Evolutionary conservation across 2,797 vertebrate species (phyloP), one percentile per base, ranked within the genome.

Genomic region (Alca torda): DNA sequence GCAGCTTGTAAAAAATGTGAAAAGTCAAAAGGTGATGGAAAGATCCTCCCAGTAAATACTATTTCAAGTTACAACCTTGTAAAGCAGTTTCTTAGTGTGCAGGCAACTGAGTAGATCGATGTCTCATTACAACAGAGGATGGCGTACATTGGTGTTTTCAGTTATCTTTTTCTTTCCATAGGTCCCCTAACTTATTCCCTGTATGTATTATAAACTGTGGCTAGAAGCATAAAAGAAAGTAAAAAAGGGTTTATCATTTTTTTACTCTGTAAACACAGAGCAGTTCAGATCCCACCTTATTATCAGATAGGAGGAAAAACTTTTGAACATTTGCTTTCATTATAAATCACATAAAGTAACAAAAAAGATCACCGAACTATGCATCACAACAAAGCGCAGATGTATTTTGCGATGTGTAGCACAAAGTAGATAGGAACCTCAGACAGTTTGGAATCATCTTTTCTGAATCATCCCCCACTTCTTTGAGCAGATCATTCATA

Each of bases 1-100:
- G 35, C 59, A 81, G 43, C 63, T 91, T 78, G 35, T 94, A 88
- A 93, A 84, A 94, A 93, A 88, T 37, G 31, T 37, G 74, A 86
- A 73, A 85, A 81, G 85, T 84, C 87, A 90, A 95, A 95, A 96
- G 85, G 79, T 95, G 91, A 69, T 26, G 10, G 31, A 88, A 90
- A 94, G 95, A 79, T 28, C 10, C 30, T 88, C 25, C 18, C 12
- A 78, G 67, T 65, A 96, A 95, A 93, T 63, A 69, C 13, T 96
- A 73, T 94, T 95, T 90, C 31, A 68, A 93, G 39, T 72, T 75
- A 54, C 35, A 96, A 1, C 48, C 50, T 68, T 89, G 82, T 81
- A 93, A 92, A 81, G 35, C 41, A 68, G 43, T 70, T 94, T 88
- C 43, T 83, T 37, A 56, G 16, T 56, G 13, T 75, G 48, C 39